These are phyloP conservation scores for Cyphomyrus plagiostoma DNA, from an alignment of 2,113 vertebrate genomes.

Conservation along the genomic window DNA sequence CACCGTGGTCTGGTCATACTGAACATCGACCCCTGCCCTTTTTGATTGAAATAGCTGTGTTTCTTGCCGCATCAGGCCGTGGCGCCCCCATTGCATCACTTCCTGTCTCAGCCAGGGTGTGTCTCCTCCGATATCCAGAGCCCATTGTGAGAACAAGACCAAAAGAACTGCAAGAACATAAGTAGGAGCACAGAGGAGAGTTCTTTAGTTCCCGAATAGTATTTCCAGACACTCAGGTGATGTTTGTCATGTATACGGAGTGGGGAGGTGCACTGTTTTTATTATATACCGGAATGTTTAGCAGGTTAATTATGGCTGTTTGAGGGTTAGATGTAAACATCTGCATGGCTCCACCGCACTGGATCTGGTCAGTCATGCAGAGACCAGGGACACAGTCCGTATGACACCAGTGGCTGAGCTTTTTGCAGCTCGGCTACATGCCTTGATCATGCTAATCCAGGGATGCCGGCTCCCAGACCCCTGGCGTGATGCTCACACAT, in stretches of 20 bases:
- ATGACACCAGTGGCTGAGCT: no score
- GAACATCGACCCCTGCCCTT: background rate
- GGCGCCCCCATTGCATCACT: background rate
- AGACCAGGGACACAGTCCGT: background rate
- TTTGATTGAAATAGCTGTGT: background rate
- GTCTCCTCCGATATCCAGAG: background rate
- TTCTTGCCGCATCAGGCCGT: background rate
- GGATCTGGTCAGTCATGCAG: background rate
- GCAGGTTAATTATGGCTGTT: no score
- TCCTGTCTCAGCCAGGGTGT: background rate
- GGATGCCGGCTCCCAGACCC: background rate
- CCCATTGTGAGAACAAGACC: background rate
- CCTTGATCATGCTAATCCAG: background rate
- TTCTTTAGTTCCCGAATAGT: background rate
- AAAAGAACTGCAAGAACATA: background rate
- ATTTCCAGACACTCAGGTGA: background rate
- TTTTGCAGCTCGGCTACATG: background rate
- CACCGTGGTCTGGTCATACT: background rate
- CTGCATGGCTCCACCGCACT: background rate
- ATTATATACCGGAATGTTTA: background rate
- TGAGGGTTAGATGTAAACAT: background rate
- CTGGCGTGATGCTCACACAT: background rate
- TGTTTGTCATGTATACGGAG: background rate
- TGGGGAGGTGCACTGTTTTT: background rate
- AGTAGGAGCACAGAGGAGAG: background rate